Conservation (phyloP, 2,888 invertebrate genomes). For the Napeogenes sylphis region DNA sequence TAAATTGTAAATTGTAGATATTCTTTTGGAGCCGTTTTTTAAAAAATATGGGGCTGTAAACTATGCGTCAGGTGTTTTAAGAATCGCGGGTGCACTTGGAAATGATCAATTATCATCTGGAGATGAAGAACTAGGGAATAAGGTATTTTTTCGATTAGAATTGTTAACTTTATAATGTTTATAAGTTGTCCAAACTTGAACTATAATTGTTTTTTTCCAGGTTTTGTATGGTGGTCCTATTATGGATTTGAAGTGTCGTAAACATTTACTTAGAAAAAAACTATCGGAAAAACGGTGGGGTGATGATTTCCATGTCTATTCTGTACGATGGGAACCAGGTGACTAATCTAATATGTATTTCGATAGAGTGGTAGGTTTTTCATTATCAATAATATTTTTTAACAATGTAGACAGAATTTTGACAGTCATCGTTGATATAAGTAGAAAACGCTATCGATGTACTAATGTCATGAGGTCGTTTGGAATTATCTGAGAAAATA, state of each 20-base stretch:
- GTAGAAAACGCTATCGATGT: too few relatives aligned
- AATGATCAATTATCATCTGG: conserved; percentile 66
- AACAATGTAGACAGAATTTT: too few relatives aligned
- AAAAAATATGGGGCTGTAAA: conserved; percentile 77
- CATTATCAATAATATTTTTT: not conserved
- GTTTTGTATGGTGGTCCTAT: conserved; percentile 9
- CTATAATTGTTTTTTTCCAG: not conserved
- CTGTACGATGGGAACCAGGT: conserved; percentile 82
- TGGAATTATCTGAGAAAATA: not conserved
- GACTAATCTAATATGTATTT: conserved; percentile 16
- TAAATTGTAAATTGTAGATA: conserved; percentile 42
- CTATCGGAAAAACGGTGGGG: conserved; percentile 60
- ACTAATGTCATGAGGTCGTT: too few relatives aligned
- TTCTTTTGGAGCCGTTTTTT: conserved; percentile 79
- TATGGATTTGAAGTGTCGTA: conserved; percentile 41
- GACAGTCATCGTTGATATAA: too few relatives aligned
- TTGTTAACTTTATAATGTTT: too few relatives aligned
- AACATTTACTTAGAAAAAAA: conserved; percentile 46
- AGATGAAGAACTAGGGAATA: conserved; percentile 49
- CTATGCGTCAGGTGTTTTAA: conserved; percentile 82
- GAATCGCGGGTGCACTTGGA: conserved; percentile 83
- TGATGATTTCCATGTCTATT: conserved; percentile 80
- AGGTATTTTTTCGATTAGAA: conserved; percentile 34
- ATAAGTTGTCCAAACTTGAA: too few relatives aligned
- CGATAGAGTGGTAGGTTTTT: not conserved